phyloP scores from a whole-genome alignment of 2,113 vertebrate genomes.

The Willisornis vidua region DNA sequence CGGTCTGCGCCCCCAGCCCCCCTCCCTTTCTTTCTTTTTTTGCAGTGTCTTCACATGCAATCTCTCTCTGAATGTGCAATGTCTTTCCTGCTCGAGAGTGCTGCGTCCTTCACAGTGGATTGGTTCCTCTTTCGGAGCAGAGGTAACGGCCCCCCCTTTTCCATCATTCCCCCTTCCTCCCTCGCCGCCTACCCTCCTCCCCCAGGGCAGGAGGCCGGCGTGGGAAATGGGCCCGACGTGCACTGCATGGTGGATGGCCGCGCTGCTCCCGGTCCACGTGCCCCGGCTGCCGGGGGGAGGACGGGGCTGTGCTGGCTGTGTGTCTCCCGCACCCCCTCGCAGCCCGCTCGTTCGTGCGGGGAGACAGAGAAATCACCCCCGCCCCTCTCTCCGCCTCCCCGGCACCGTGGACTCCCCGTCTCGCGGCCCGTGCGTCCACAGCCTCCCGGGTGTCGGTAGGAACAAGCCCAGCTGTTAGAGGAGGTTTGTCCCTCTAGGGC shows the following conservation, averaged over 20 bases:
- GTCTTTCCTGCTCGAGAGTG: conserved; percentile 21
- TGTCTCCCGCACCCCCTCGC: not conserved
- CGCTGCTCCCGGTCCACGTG: not conserved
- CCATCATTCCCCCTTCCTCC: not conserved
- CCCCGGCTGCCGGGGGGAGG: not conserved
- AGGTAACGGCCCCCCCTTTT: conserved; percentile 44
- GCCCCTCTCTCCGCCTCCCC: not conserved
- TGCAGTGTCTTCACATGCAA: conserved; percentile 32
- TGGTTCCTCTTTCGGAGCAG: conserved; percentile 64
- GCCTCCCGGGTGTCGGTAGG: not conserved
- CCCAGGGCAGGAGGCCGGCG: conserved; percentile 68
- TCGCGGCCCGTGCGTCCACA: not conserved
- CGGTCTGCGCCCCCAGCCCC: not conserved
- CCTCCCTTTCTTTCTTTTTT: not conserved
- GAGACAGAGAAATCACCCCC: not conserved
- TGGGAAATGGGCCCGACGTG: conserved; percentile 80
- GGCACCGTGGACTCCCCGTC: fast-evolving
- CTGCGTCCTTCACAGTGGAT: conserved; percentile 78
- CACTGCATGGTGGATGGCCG: conserved; percentile 66
- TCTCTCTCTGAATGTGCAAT: conserved; percentile 9
- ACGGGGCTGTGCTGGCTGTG: not conserved
- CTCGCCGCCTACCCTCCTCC: conserved; percentile 14
- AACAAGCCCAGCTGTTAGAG: conserved; percentile 32
- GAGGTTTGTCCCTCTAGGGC: not conserved
- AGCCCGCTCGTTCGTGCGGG: not conserved